These are phyloP conservation scores for Volucella inanis DNA, from an alignment of 2,888 invertebrate genomes.

Conservation along the genomic window DNA sequence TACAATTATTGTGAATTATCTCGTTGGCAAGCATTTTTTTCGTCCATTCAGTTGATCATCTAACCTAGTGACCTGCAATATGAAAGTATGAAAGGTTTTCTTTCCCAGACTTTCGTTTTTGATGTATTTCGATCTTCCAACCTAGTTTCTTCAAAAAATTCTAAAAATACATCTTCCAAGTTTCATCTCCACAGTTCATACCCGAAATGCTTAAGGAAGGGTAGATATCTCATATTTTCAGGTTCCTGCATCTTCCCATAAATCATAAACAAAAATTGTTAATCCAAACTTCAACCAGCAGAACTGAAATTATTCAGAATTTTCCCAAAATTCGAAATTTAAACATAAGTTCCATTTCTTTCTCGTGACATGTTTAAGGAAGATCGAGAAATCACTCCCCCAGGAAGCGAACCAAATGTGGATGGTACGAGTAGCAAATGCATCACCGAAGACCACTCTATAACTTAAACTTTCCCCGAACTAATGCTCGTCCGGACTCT, in stretches of 20 bases:
- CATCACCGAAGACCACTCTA: slow-evolving; percentile 16
- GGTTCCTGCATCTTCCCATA: slow-evolving; percentile 43
- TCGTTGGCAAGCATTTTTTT: too few species aligned
- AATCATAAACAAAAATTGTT: slow-evolving; percentile 41
- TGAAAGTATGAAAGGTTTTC: too few species aligned
- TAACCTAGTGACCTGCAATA: too few species aligned
- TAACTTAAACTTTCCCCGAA: slow-evolving; percentile 43
- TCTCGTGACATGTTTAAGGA: slow-evolving; percentile 48
- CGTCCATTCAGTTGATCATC: too few species aligned
- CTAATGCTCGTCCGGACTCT: slow-evolving; percentile 47
- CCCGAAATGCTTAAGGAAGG: slow-evolving; percentile 7
- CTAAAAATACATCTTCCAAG: background rate
- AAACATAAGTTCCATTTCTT: slow-evolving; percentile 60
- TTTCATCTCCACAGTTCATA: too few species aligned
- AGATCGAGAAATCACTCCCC: slow-evolving; percentile 55
- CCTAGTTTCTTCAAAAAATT: background rate
- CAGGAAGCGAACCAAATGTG: background rate
- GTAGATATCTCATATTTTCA: slow-evolving; percentile 51
- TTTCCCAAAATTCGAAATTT: slow-evolving; percentile 40
- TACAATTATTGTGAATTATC: too few species aligned
- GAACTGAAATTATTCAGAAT: slow-evolving; percentile 41
- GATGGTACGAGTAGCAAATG: slow-evolving; percentile 49
- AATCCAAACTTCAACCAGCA: slow-evolving; percentile 28
- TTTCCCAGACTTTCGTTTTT: too few species aligned
- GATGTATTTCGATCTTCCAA: too few species aligned